Evolutionary conservation across 2,888 invertebrate species (phyloP), one percentile per base, ranked within the genome.

Genomic region (Drosophila acutilabella): DNA sequence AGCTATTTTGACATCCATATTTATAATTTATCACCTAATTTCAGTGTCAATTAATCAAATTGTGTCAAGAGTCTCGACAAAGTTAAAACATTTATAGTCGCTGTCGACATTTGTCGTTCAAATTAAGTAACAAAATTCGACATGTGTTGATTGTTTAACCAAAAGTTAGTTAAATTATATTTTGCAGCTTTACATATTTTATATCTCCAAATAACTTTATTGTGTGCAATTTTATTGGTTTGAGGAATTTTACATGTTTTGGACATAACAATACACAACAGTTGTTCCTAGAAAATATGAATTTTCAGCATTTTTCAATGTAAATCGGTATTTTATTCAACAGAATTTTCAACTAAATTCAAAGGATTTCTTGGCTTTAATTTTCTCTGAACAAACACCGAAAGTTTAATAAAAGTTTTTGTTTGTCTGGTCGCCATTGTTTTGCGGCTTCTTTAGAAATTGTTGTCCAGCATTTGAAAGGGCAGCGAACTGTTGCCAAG

Each of bases 21-120:
- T 44, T 20, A 44, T 56, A 48, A 64, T 53, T 57, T 38, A 50
- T 57, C 2, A 53, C 23, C 18, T 16, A 40, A 36, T 26, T 30
- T 67, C 44, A 54, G 41, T 33, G 66, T 50, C 30, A 52, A 66
- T 71, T 59, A 51, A 58, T 71, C 33, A 68, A 73, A 67, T 51
- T 67, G 30, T 36, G 47, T 47, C 48, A 18, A 53, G 51, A 42
- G 33, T 30, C 16, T 13, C 33, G 41, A 30, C 18, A 33, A 33
- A 51, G 33, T 11, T 52, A 16, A 44, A 44, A 23, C 14, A 41
- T 50, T 18, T 40, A 11, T 42, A 42, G 11, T 6, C 2, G 11
- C 33, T 42, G 36, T 16, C 20, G 23, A 14, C 5, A 60, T 23
- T 52, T 52, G 23, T 33, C 20, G 7, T 42, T 5, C 8, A 13